These are phyloP conservation scores for Nothoprocta perdicaria DNA, from an alignment of 2,113 vertebrate genomes.

Conservation along the genomic window DNA sequence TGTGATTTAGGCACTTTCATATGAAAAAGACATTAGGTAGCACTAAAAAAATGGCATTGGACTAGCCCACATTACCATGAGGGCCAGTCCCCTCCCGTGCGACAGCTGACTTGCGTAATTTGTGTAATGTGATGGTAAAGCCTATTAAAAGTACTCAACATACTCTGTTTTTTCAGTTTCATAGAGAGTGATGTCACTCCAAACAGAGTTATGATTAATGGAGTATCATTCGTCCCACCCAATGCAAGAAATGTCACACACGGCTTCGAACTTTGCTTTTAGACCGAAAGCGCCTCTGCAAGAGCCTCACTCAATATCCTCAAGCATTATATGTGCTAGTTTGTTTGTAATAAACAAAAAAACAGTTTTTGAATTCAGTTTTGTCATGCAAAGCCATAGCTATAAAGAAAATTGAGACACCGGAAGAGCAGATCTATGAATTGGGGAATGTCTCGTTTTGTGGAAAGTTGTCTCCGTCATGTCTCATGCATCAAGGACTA, in stretches of 20 bases:
- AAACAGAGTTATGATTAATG: constrained; percentile 64
- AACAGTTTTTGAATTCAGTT: not conserved
- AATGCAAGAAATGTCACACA: constrained; percentile 32
- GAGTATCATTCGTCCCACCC: constrained; percentile 24
- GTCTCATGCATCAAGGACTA: constrained; percentile 12
- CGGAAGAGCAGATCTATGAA: not conserved
- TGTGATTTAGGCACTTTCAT: constrained; percentile 6
- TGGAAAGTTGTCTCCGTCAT: not conserved
- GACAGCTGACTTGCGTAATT: not conserved
- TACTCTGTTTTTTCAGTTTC: constrained; percentile 38
- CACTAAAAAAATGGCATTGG: not conserved
- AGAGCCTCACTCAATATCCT: constrained; percentile 15
- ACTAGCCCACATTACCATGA: not conserved
- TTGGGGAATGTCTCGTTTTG: not conserved
- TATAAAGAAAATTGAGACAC: constrained; percentile 11
- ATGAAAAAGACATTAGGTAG: not conserved
- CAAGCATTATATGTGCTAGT: not conserved
- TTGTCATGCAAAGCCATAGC: constrained; percentile 36
- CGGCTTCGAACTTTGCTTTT: constrained; percentile 8
- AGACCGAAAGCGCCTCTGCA: not conserved
- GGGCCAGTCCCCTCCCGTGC: not conserved
- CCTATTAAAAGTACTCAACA: not conserved
- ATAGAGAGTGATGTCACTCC: constrained; percentile 43
- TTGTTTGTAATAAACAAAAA: not conserved
- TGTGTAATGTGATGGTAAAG: not conserved